Percentiles rank a stretch among this genome's conserved stretches.
phyloP scores from a whole-genome alignment of 2,113 vertebrate genomes.

The Tylochromis polylepis region DNA sequence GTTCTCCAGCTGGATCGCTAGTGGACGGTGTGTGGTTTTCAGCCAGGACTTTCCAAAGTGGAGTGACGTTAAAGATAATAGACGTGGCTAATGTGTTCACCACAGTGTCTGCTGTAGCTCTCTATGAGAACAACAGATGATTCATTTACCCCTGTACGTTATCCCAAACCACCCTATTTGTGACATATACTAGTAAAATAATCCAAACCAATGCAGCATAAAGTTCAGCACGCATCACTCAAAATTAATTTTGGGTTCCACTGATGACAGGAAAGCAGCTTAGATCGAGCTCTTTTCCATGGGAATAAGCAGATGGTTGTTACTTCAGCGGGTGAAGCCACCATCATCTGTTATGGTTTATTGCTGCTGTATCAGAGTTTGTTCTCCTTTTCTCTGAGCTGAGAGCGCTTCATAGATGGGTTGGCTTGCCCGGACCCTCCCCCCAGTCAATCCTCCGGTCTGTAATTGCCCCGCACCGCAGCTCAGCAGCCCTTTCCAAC shows the following conservation, averaged over 20 bases:
- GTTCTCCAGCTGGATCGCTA: constrained; percentile 8
- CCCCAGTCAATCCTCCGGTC: constrained; percentile 49
- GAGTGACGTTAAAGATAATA: constrained; percentile 45
- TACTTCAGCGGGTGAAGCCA: constrained; percentile 22
- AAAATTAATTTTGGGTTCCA: constrained; percentile 5
- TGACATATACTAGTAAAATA: constrained; percentile 12
- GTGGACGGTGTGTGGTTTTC: constrained; percentile 23
- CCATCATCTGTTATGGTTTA: not conserved
- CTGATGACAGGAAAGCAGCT: constrained; percentile 20
- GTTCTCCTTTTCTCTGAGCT: not conserved
- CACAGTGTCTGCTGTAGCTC: constrained; percentile 32
- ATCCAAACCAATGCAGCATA: constrained; percentile 7
- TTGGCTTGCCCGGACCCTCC: constrained; percentile 48
- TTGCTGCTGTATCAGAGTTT: not conserved
- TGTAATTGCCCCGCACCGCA: constrained; percentile 61
- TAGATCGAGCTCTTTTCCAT: not conserved
- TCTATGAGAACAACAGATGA: constrained; percentile 49
- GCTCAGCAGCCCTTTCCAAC: constrained; percentile 62
- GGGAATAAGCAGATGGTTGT: constrained; percentile 28
- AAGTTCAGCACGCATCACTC: not conserved
- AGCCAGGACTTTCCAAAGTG: constrained; percentile 30
- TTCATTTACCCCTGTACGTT: not conserved
- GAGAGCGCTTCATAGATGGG: constrained; percentile 21
- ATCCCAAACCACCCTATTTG: constrained; percentile 11
- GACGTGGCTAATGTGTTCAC: constrained; percentile 26